Conservation (phyloP, 2,888 invertebrate species). For the Philonicus albiceps region DNA sequence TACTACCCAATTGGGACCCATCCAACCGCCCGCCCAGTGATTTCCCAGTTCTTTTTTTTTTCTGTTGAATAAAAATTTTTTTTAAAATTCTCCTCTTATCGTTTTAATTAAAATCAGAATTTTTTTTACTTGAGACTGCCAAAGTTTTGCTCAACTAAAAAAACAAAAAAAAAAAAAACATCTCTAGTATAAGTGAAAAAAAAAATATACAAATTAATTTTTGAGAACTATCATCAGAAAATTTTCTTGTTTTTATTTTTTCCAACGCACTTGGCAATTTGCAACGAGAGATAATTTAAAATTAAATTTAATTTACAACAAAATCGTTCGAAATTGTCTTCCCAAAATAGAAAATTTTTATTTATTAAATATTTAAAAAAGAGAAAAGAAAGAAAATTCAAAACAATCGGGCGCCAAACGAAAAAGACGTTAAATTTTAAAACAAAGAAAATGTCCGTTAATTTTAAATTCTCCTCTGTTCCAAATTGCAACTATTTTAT, state of each 20-base stretch:
- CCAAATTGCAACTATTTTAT: neutral
- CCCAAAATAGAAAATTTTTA: neutral
- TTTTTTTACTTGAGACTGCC: neutral
- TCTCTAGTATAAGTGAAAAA: neutral
- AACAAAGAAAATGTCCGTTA: no score
- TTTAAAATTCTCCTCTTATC: neutral
- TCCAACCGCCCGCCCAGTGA: no score
- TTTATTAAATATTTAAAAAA: neutral
- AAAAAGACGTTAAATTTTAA: no score
- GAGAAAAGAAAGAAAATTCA: no score
- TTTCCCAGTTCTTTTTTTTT: neutral
- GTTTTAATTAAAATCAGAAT: neutral
- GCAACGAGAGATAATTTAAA: neutral
- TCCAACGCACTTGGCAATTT: no score
- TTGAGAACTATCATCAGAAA: no score
- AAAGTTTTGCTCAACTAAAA: neutral
- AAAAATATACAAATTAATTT: no score
- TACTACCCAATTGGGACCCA: no score
- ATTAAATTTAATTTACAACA: neutral
- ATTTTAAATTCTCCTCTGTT: neutral
- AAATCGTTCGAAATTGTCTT: neutral
- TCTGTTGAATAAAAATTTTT: neutral
- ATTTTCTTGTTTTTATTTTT: neutral
- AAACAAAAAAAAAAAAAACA: no score
- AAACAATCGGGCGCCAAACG: no score